Evolutionary conservation across 1,140 invertebrate species (phyloP), one percentile per base, ranked within the genome.

Genomic region (Yoshiicerus persimilis): DNA sequence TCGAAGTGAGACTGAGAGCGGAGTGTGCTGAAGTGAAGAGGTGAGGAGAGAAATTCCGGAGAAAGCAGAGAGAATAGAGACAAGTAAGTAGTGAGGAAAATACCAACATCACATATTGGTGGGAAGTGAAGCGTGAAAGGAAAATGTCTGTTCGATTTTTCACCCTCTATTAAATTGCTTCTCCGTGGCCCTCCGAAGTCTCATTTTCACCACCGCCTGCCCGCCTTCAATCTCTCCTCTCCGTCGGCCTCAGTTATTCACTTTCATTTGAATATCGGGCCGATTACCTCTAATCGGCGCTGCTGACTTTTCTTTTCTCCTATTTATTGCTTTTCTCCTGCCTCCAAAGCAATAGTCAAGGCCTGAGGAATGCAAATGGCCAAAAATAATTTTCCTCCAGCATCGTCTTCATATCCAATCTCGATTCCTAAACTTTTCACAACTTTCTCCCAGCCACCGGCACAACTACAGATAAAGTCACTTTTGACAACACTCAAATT

Each of bases 121-220:
- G 86, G 32, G 25, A 36, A 87, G 30, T 66, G 9, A 83, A 83
- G 70, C 39, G 86, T 86, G 47, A 87, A 87, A 87, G 39, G 86
- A 87, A 83, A 87, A 77, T 87, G 86, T 87, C 86, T 87, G 70
- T 87, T 87, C 86, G 86, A 87, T 83, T 87, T 87, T 86, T 87
- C 47, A 80, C 86, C 86, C 36, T 77, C 86, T 80, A 87, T 87
- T 87, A 87, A 80, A 83, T 83, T 83, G 36, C 70, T 56, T 75
- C 66, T 41, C 16, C 34, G 6, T 75, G 34, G 56, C 62, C 25
- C 62, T 36, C 30, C 27, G 32, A 56, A 30, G 23, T 41, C 38
- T 25, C 27, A 47, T 84, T 86, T 34, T 86, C 84, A 23, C 56
- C 32, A 64, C 56, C 23, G n/a, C n/a, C 36, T 39, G 70, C 86